Percentiles rank a stretch among this genome's conserved stretches.
These are phyloP conservation scores for Clarias platycephalus DNA, from an alignment of 2,797 vertebrate species.

Conservation along the genomic window DNA sequence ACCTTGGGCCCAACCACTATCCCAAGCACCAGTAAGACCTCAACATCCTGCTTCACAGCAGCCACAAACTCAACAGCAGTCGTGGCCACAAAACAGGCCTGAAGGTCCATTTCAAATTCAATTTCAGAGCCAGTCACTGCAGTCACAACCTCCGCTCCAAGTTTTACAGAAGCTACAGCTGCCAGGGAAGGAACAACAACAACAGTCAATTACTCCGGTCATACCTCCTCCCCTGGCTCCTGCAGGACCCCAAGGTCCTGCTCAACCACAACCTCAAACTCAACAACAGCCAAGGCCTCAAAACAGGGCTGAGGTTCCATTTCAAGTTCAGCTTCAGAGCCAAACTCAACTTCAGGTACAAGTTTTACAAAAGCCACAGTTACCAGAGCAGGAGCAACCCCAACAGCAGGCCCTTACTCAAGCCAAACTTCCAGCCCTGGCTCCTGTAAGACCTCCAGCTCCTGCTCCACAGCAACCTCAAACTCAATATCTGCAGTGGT, in stretches of 20 bases:
- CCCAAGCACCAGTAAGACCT: constrained; percentile 55
- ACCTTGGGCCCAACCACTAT: constrained; percentile 58
- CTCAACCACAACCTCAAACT: not conserved
- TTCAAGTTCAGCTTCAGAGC: constrained; percentile 14
- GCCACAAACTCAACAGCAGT: constrained; percentile 41
- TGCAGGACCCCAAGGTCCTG: not conserved
- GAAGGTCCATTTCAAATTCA: constrained; percentile 41
- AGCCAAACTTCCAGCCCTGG: constrained; percentile 55
- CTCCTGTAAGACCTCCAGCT: constrained; percentile 61
- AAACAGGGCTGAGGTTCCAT: not conserved
- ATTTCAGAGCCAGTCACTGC: constrained; percentile 9
- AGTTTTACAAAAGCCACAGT: constrained; percentile 45
- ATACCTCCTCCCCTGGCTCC: not conserved
- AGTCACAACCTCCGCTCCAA: constrained; percentile 42
- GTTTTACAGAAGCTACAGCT: constrained; percentile 50
- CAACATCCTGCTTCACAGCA: constrained; percentile 33
- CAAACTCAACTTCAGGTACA: constrained; percentile 41
- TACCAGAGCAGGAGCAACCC: constrained; percentile 55
- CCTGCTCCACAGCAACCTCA: constrained; percentile 57
- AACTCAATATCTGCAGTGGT: constrained; percentile 43
- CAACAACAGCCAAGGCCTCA: not conserved
- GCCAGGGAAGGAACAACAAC: constrained; percentile 57
- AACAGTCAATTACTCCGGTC: constrained; percentile 52
- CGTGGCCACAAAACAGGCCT: constrained; percentile 39
- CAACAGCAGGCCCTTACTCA: constrained; percentile 54